phyloP scores from a whole-genome alignment of 1,140 invertebrate species.

The Drosophila miranda region DNA sequence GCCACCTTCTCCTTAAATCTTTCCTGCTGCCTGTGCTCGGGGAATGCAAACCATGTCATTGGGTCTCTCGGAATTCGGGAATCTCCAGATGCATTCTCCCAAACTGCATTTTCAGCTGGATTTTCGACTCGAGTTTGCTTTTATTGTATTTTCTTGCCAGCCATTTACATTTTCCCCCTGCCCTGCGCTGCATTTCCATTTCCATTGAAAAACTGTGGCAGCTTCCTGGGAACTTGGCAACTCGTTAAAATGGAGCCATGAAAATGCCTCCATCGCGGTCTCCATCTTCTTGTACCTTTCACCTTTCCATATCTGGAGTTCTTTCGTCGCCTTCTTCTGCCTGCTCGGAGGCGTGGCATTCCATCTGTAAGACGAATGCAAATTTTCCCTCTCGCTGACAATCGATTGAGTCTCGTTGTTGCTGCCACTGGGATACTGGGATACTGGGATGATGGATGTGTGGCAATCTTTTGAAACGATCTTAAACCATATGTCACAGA shows the following conservation, averaged over 20 bases:
- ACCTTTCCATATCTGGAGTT: conserved; percentile 33
- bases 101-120: conserved; percentile 24
- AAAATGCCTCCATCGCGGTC: conserved; percentile 22
- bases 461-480: background rate
- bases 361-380: conserved; percentile 41
- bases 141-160: conserved; percentile 55
- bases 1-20: conserved; percentile 23
- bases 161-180: conserved; percentile 48
- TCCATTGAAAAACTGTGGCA: conserved; percentile 45
- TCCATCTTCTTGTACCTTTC: conserved; percentile 37
- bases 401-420: conserved; percentile 33
- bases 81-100: conserved; percentile 20
- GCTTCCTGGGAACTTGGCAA: conserved; percentile 41
- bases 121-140: conserved; percentile 32
- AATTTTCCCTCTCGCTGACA: conserved; percentile 29
- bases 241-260: conserved; percentile 39
- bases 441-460: conserved; percentile 10
- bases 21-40: conserved; percentile 18
- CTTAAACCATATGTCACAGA: too few species aligned
- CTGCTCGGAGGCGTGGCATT: conserved; percentile 15
- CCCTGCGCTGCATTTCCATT: conserved; percentile 36
- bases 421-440: background rate
- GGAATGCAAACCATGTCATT: conserved; percentile 70
- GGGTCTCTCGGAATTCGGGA: conserved; percentile 56
- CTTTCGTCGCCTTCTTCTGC: background rate